Base-by-base conservation (phyloP, 2,888 invertebrate genomes). In the Drosophila melanosoma region DNA sequence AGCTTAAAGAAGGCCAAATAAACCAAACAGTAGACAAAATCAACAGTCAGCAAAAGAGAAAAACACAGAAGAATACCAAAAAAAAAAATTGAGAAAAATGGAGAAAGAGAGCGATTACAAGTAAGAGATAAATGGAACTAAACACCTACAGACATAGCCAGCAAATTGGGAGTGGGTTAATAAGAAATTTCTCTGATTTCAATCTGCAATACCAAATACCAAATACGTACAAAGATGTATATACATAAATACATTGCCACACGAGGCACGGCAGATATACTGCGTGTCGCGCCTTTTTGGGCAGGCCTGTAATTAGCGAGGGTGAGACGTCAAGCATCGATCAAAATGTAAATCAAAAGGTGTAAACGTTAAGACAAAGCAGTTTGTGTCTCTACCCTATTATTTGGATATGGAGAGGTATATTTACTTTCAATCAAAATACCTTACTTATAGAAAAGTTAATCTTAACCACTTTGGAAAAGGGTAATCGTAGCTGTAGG, bases 291-390 rank as follows among this genome's bases (percentile, higher is more conserved):
- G 66, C 61, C 56, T 65, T 67, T 69, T 77, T 63, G 76, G 76
- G 63, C 63, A 52, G 66, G n/a, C 51, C 65, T 69, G 69, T 79
- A 81, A 81, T 79, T 79, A 79, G 60, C 33, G 48, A 15, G 17
- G 42, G 35, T 42, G 32, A 51, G 61, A 66, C 42, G 35, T 32
- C 57, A 52, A 49, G 45, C 65, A 57, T 70, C 63, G 68, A 42
- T 26, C 56, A 53, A 64, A 84, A 74, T 72, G 69, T 67, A 79
- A 89, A 87, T 85, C 86, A 76, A 69, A 82, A 69, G 68, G 40
- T 59, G 58, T 42, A 63, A 73, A 48, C 36, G 53, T 54, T 57
- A 62, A 72, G 65, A 58, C 67, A 74, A 71, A 56, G 40, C 51
- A 11, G n/a, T 29, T 59, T 36, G 29, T 3, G 12, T 40, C 20